Evolutionary conservation across 2,888 invertebrate genomes (phyloP).

Genomic region (Saturnia pavonia): DNA sequence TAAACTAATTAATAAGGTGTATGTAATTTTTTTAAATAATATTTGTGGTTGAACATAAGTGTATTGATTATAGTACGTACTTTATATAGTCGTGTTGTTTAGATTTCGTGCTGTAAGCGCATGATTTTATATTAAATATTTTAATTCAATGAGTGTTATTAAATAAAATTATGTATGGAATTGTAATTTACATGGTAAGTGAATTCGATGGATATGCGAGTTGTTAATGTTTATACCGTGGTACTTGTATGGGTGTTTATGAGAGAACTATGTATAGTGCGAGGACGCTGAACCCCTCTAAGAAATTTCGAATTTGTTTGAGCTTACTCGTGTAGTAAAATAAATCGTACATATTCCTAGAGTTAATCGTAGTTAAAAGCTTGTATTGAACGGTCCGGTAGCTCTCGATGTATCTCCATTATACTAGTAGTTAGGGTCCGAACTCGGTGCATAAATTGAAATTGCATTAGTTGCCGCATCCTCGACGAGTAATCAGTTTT

Average conservation of each 20-base stretch:
- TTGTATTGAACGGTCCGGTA: conserved; percentile 26
- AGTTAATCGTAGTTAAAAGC: conserved; percentile 26
- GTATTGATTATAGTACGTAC: conserved; percentile 42
- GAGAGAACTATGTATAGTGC: conserved; percentile 21
- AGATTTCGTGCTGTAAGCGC: conserved; percentile 75
- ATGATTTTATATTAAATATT: conserved; percentile 70
- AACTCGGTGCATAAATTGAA: not conserved
- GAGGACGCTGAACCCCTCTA: conserved; percentile 31
- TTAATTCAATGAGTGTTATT: conserved; percentile 62
- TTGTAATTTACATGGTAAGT: conserved; percentile 58
- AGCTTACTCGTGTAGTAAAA: conserved; percentile 27
- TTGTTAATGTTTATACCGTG: conserved; percentile 49
- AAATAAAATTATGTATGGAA: conserved; percentile 60
- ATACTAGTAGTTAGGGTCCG: not conserved
- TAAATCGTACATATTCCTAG: conserved; percentile 28
- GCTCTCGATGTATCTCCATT: conserved; percentile 15
- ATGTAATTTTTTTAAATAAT: conserved; percentile 48
- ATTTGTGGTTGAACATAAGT: conserved; percentile 33
- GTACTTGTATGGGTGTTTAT: conserved; percentile 34
- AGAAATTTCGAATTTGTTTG: conserved; percentile 27
- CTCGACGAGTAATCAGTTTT: conserved; percentile 24
- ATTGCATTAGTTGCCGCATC: not conserved
- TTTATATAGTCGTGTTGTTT: conserved; percentile 57
- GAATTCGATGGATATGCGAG: conserved; percentile 46
- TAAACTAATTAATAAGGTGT: conserved; percentile 32